Evolutionary conservation across 2,797 vertebrate species (phyloP), one percentile per base, ranked within the genome.

Genomic region (Chaunax sp.): DNA sequence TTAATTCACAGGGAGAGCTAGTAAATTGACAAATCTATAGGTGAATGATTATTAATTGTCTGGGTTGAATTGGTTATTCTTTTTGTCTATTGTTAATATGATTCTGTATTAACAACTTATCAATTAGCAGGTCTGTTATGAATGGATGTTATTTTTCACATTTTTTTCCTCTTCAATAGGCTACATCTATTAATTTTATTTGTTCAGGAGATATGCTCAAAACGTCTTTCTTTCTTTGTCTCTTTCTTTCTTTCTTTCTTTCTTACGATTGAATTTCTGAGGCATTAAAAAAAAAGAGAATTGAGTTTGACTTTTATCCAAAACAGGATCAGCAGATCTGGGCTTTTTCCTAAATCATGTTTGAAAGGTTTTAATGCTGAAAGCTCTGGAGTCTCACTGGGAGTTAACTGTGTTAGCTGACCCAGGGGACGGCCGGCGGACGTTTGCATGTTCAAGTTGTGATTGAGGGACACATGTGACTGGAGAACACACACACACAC

Each of bases 281-380:
- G 68, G 84, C 88, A 91, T 86, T 85, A 89, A 89, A 74, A 82
- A 87, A 92, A 93, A 93, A 73, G 82, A 87, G 91, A 94, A 93
- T 93, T 87, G 90, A 92, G 86, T 93, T 94, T 92, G 91, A 93
- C 89, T 92, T 93, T 91, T 88, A 89, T 91, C 89, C 86, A 91
- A 86, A 93, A 90, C 88, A 90, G 87, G 87, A 92, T 92, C 88
- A 91, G 91, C 78, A 87, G 91, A 67, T 88, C 76, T 59, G 62
- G 77, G 83, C 89, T 90, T 93, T 87, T 94, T 90, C 90, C 91
- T 78, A 93, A 94, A 94, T 94, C 91, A 89, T 72, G 90, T 93
- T 92, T 92, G 89, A 91, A 89, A 85, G 88, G 88, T 91, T 94
- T 93, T 93, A 92, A 92, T 91, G 90, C 92, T 90, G 86, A 90